Evolutionary conservation across 2,888 invertebrate species (phyloP).

Genomic region (Aphelenchoides bicaudatus): DNA sequence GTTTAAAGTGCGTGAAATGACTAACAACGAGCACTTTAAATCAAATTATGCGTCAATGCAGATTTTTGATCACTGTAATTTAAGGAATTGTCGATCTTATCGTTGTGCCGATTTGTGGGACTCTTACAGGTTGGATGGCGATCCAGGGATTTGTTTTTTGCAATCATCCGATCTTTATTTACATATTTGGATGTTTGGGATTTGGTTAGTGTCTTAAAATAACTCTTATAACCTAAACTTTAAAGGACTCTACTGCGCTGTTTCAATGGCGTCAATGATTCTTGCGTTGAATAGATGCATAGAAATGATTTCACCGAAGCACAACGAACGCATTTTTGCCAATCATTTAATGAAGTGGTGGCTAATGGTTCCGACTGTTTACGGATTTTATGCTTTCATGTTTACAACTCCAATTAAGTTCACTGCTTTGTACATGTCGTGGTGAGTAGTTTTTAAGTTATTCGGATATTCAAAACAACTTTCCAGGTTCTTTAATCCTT

Average conservation of each 20-base stretch:
- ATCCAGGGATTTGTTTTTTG: constrained; percentile 2
- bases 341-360: background rate
- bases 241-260: constrained; percentile 21
- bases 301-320: constrained; percentile 6
- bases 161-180: background rate
- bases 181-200: background rate
- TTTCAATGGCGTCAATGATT: constrained; percentile 14
- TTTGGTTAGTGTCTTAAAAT: background rate
- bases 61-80: too few relatives aligned
- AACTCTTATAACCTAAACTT: background rate
- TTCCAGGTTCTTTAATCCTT: too few relatives aligned
- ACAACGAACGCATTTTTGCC: background rate
- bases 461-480: too few relatives aligned
- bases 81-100: constrained; percentile 3
- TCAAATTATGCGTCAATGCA: too few relatives aligned
- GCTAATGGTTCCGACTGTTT: background rate
- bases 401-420: constrained; percentile 2
- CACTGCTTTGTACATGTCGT: background rate
- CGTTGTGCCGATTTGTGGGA: background rate
- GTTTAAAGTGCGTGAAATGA: too few relatives aligned
- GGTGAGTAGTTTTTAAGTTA: constrained; percentile 8
- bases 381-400: constrained; percentile 1
- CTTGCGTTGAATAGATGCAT: constrained; percentile 19
- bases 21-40: too few relatives aligned
- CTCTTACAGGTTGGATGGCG: constrained; percentile 1